phyloP scores from a whole-genome alignment of 2,113 vertebrate genomes.

The Chloropsis cyanopogon region DNA sequence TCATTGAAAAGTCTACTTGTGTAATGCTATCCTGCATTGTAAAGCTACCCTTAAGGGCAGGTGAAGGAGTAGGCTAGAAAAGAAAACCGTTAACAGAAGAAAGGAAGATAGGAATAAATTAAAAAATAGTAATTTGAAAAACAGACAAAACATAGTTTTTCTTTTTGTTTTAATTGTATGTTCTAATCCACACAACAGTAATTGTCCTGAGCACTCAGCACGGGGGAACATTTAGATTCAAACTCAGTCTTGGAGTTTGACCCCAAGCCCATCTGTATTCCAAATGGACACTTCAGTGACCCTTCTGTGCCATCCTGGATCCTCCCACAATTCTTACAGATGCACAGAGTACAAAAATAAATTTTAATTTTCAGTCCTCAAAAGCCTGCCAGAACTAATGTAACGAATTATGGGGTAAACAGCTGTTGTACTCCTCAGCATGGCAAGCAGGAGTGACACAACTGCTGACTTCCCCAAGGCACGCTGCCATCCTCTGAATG shows the following conservation, averaged over 20 bases:
- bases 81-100: neutral
- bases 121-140: neutral
- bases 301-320: neutral
- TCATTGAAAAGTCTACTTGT: neutral
- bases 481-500: neutral
- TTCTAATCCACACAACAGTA: neutral
- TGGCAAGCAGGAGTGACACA: neutral
- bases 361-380: conserved; percentile 20
- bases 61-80: neutral
- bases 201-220: neutral
- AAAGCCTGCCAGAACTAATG: conserved; percentile 1
- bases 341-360: neutral
- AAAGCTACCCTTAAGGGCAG: neutral
- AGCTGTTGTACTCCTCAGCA: conserved; percentile 24
- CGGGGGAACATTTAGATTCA: neutral
- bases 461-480: conserved; percentile 35
- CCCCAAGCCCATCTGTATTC: neutral
- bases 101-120: neutral
- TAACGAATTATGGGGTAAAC: neutral
- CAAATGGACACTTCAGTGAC: neutral
- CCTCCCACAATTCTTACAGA: neutral
- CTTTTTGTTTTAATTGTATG: neutral
- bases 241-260: neutral
- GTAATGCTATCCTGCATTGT: neutral
- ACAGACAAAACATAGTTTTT: neutral